These are phyloP conservation scores for Myiothlypis coronata DNA, from an alignment of 2,797 vertebrate genomes.

Conservation along the genomic window DNA sequence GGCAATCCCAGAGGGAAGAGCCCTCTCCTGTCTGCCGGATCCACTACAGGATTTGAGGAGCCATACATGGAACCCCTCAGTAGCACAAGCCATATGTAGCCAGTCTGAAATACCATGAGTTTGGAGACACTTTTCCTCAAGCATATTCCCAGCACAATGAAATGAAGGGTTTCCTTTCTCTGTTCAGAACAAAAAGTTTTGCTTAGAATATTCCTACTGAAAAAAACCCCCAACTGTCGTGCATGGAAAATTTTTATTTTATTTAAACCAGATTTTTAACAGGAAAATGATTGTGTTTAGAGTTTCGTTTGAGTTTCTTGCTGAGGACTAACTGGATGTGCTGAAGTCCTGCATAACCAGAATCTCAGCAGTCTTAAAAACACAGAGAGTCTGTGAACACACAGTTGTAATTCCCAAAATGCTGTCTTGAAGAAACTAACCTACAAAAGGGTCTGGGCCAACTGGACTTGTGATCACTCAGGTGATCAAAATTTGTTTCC, in stretches of 20 bases:
- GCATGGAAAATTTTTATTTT: neutral
- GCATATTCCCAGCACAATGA: neutral
- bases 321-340: neutral
- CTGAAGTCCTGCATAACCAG: neutral
- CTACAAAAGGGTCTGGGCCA: neutral
- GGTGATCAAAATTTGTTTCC: neutral
- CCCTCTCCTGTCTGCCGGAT: neutral
- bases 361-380: neutral
- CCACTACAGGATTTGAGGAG: neutral
- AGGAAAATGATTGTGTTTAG: neutral
- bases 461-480: neutral
- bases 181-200: constrained; percentile 30
- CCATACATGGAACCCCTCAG: neutral
- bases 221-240: neutral
- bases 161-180: constrained; percentile 31
- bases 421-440: neutral
- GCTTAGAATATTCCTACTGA: neutral
- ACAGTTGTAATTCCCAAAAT: neutral
- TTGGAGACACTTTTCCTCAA: neutral
- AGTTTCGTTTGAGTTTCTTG: neutral
- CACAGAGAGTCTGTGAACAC: neutral
- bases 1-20: neutral
- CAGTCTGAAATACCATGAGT: neutral
- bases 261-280: constrained; percentile 51
- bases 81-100: neutral